A percentile compares a stretch with the other conserved stretches of the same genome.
phyloP scores from a whole-genome alignment of 2,113 vertebrate species.

The Phalacrocorax aristotelis region DNA sequence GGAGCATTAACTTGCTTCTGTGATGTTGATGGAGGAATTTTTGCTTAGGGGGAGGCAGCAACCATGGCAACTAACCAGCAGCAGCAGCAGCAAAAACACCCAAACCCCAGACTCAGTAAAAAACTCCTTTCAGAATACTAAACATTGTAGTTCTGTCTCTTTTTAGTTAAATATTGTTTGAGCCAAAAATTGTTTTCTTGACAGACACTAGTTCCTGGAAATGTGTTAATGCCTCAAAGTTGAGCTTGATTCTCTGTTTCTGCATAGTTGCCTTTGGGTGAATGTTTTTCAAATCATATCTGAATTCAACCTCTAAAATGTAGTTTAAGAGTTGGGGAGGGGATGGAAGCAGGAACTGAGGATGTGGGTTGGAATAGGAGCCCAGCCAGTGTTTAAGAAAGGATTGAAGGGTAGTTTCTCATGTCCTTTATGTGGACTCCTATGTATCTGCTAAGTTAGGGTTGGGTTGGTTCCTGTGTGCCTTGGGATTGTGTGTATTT shows the following conservation, averaged over 20 bases:
- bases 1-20: neutral
- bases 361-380: neutral
- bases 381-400: neutral
- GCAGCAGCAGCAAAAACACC: neutral
- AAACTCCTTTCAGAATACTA: neutral
- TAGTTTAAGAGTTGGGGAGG: neutral
- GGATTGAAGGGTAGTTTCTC: neutral
- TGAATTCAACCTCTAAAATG: neutral
- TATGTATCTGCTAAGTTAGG: neutral
- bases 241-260: neutral
- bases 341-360: neutral
- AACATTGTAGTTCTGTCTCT: neutral
- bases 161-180: neutral
- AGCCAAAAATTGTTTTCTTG: neutral
- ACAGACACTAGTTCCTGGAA: neutral
- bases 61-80: neutral
- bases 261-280: neutral
- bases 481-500: neutral
- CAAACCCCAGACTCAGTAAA: neutral
- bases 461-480: neutral
- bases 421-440: neutral
- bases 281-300: neutral
- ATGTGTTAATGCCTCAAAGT: neutral
- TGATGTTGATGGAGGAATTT: neutral
- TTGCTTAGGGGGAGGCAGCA: neutral